Evolutionary conservation across 2,113 vertebrate genomes (phyloP).

Genomic region (Syngnathoides biaculeatus): DNA sequence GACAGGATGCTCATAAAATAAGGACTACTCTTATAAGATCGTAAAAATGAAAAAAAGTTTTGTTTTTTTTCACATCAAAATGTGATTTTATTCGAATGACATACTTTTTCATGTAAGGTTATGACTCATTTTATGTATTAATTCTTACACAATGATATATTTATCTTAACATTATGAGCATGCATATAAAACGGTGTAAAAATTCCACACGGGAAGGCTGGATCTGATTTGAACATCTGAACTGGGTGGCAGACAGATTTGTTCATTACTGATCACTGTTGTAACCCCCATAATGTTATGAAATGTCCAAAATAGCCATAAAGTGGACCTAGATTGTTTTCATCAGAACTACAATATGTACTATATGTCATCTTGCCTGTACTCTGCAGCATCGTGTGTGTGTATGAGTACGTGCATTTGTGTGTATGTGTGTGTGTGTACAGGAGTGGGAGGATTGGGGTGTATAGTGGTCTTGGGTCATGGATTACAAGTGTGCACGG

Average conservation of each 20-base stretch:
- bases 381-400: neutral
- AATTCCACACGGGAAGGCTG: neutral
- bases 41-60: too few relatives aligned
- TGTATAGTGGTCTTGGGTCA: conserved; percentile 31
- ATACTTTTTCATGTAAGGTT: too few relatives aligned
- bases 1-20: neutral
- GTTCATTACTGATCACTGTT: neutral
- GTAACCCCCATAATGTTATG: neutral
- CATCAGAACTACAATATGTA: neutral
- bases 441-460: neutral
- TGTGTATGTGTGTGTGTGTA: neutral
- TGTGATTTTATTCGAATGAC: too few relatives aligned
- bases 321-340: neutral
- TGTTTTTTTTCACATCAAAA: too few relatives aligned
- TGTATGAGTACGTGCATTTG: neutral
- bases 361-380: neutral
- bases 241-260: neutral
- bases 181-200: neutral
- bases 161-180: neutral
- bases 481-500: conserved; percentile 48
- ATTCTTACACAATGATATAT: neutral
- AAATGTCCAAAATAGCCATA: neutral
- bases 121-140: too few relatives aligned
- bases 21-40: too few relatives aligned
- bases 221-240: neutral